A percentile compares a stretch with the other conserved stretches of the same genome.
Conservation (phyloP, 2,888 invertebrate genomes). For the Penaeus monodon region DNA sequence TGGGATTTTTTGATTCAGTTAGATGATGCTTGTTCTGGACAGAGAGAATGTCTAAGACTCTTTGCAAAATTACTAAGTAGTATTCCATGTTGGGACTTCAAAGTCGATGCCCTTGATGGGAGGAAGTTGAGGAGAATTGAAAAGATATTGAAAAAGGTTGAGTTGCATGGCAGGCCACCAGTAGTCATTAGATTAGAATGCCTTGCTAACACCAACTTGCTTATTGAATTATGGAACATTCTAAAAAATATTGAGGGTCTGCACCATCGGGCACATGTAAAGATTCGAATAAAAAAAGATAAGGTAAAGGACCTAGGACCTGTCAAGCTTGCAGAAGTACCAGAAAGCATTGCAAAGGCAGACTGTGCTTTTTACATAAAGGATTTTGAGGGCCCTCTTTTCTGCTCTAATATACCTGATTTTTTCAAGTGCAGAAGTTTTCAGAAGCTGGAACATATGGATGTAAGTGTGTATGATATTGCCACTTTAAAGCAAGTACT, state of each 20-base stretch:
- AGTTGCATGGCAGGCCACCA: not conserved
- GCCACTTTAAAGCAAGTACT: constrained; percentile 22
- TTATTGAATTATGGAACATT: constrained; percentile 23
- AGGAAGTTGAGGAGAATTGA: constrained; percentile 5
- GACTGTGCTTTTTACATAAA: constrained; percentile 15
- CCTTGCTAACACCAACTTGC: not conserved
- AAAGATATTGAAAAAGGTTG: not conserved
- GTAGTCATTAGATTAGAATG: constrained; percentile 33
- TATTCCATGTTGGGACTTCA: constrained; percentile 32
- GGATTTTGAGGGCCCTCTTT: constrained; percentile 41
- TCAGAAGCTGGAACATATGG: constrained; percentile 18
- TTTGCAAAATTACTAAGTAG: constrained; percentile 15
- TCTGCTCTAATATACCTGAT: constrained; percentile 27
- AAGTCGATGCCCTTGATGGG: constrained; percentile 31
- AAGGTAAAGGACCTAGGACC: not conserved
- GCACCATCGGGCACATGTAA: not conserved
- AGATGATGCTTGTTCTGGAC: constrained; percentile 25
- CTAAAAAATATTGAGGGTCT: not conserved
- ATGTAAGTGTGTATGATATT: constrained; percentile 38
- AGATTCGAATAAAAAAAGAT: constrained; percentile 22
- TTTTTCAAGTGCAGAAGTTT: constrained; percentile 36
- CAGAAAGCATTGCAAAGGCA: not conserved
- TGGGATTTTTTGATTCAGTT: constrained; percentile 35
- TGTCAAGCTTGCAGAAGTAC: not conserved
- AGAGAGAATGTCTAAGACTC: constrained; percentile 9